Evolutionary conservation across 2,113 vertebrate genomes (phyloP).

Genomic region (Rutilus rutilus): DNA sequence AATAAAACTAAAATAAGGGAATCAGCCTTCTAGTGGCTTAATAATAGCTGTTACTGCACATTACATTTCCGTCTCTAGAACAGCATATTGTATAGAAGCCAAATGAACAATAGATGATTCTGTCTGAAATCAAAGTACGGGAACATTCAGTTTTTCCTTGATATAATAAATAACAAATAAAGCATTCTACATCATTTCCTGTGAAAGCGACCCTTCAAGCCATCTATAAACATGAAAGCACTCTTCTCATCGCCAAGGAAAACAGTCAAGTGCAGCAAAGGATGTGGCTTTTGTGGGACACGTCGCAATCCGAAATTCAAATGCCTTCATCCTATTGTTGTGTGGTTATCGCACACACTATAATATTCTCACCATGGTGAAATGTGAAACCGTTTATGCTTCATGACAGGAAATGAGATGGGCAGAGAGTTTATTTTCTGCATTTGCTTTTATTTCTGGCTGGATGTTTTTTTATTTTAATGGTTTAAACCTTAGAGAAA

Average conservation of each 20-base stretch:
- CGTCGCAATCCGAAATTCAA: conserved; percentile 4
- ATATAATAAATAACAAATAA: conserved; percentile 8
- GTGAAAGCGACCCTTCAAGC: conserved; percentile 18
- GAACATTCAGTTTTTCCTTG: too few species aligned
- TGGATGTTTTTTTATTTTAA: background rate
- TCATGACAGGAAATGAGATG: conserved; percentile 17
- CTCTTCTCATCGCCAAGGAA: conserved; percentile 26
- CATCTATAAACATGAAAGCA: conserved; percentile 33
- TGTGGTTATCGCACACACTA: conserved; percentile 8
- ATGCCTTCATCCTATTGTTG: conserved; percentile 8
- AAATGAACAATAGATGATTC: too few species aligned
- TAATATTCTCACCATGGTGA: background rate
- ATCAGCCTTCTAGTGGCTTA: too few species aligned
- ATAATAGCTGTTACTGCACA: too few species aligned
- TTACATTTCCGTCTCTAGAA: too few species aligned
- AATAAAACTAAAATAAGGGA: too few species aligned
- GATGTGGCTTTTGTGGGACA: conserved; percentile 34
- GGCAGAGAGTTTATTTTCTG: background rate
- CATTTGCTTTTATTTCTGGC: background rate
- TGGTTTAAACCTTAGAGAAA: background rate
- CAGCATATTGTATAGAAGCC: too few species aligned
- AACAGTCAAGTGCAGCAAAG: conserved; percentile 29
- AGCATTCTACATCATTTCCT: background rate
- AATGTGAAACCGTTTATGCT: conserved; percentile 29
- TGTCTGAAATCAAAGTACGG: too few species aligned